Evolutionary conservation across 2,113 vertebrate genomes (phyloP).

Genomic region (Eulemur rufifrons): DNA sequence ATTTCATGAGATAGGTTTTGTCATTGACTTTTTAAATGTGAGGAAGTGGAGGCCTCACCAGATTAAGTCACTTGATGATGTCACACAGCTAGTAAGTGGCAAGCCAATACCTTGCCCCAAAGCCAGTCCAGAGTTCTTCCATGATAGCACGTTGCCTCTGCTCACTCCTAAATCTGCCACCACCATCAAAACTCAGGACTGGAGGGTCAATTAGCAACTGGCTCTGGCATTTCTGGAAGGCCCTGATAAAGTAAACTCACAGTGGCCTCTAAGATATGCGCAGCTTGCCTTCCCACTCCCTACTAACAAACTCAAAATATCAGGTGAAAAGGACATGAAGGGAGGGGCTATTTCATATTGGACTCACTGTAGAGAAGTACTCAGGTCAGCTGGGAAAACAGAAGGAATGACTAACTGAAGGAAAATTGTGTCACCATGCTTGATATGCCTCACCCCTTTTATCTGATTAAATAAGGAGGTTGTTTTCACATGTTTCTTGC

Average conservation of each 20-base stretch:
- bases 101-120: fast-evolving
- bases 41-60: not conserved
- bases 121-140: not conserved
- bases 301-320: not conserved
- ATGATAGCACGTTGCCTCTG: not conserved
- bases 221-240: not conserved
- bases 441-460: conserved; percentile 6
- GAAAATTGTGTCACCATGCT: not conserved
- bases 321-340: not conserved
- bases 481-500: conserved; percentile 44
- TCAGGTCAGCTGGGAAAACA: not conserved
- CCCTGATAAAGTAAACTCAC: not conserved
- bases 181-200: not conserved
- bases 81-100: not conserved
- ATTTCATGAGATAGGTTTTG: not conserved
- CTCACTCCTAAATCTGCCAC: not conserved
- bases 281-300: not conserved
- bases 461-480: conserved; percentile 48
- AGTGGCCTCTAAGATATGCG: not conserved
- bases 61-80: not conserved
- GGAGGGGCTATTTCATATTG: not conserved
- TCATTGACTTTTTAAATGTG: not conserved
- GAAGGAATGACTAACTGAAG: not conserved
- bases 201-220: not conserved
- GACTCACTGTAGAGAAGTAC: not conserved